A percentile compares a stretch with the other conserved stretches of the same genome.
These are phyloP conservation scores for Calcarius lapponicus DNA, from an alignment of 2,797 vertebrate species.

Conservation along the genomic window DNA sequence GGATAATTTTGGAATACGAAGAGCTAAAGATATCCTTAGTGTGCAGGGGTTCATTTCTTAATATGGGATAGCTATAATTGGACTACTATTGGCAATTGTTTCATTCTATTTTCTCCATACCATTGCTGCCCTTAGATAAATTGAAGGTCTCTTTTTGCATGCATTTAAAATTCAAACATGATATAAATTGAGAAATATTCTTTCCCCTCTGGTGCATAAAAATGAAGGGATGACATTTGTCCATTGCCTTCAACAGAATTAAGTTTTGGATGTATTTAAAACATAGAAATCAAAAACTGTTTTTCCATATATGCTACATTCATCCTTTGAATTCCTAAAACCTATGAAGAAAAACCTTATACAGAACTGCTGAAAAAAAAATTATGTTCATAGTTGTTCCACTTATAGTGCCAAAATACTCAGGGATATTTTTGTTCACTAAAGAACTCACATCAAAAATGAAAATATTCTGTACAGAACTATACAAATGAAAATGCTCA, in stretches of 20 bases:
- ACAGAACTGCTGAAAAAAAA: background rate
- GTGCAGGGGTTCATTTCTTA: background rate
- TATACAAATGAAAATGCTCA: background rate
- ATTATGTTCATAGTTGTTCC: background rate
- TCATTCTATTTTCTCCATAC: background rate
- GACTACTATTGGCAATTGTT: background rate
- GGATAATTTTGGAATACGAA: background rate
- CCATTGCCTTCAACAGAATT: background rate
- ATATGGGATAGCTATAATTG: background rate
- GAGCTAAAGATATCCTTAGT: background rate
- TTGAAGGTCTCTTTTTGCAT: background rate
- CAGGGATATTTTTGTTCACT: background rate
- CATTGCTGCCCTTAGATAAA: background rate
- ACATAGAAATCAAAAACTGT: background rate
- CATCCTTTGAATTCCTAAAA: background rate
- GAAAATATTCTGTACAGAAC: background rate
- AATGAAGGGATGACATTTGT: background rate
- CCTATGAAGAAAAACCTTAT: background rate
- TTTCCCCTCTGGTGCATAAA: background rate
- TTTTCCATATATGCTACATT: background rate
- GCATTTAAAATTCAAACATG: background rate
- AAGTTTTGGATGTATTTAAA: background rate
- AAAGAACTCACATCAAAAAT: background rate
- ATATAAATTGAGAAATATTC: background rate
- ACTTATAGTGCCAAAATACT: background rate